Percentiles rank a stretch among this genome's conserved stretches.
Conservation (phyloP, 2,113 vertebrate genomes). For the Protobothrops mucrosquamatus region DNA sequence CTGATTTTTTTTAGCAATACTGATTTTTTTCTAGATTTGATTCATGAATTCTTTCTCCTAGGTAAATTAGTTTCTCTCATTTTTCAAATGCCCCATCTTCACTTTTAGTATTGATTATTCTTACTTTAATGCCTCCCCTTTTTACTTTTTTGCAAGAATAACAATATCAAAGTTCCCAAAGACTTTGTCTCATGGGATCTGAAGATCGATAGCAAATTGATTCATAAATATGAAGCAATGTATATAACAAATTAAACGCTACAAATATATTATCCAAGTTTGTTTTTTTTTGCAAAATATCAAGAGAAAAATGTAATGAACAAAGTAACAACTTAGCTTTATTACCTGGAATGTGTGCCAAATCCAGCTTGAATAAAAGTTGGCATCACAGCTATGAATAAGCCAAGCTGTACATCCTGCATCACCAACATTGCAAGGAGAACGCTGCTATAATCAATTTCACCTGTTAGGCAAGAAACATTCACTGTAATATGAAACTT, state of each 20-base stretch:
- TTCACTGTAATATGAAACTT: neutral
- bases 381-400: slow-evolving; percentile 93
- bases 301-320: neutral
- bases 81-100: neutral
- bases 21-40: neutral
- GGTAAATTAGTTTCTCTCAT: neutral
- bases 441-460: slow-evolving; percentile 89
- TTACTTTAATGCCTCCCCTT: neutral
- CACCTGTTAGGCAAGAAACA: slow-evolving; percentile 70
- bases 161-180: neutral
- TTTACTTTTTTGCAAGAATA: neutral
- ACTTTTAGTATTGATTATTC: neutral
- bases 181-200: neutral
- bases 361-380: slow-evolving; percentile 87
- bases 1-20: neutral
- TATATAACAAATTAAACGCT: neutral
- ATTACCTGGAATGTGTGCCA: slow-evolving; percentile 78
- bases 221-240: neutral
- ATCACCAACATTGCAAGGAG: slow-evolving; percentile 93
- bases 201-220: neutral
- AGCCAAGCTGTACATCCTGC: slow-evolving; percentile 95
- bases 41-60: neutral
- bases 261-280: neutral
- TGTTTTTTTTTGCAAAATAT: neutral
- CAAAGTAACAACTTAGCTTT: neutral